phyloP scores from a whole-genome alignment of 2,888 invertebrate species.

The Drosophila histrio region DNA sequence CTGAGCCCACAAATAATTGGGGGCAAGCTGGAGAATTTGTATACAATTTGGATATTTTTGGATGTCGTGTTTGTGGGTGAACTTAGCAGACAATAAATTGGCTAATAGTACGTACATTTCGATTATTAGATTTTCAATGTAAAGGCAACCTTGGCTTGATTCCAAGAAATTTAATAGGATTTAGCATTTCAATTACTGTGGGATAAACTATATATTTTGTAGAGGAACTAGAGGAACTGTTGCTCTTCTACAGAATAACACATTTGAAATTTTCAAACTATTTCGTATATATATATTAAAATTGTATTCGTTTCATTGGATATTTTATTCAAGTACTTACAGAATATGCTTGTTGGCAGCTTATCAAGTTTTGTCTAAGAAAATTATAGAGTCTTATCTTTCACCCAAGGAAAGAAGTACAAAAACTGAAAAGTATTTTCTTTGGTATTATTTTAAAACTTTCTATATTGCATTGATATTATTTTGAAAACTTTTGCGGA shows the following conservation, averaged over 20 bases:
- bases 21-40: conserved; percentile 11
- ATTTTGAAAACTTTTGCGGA: not conserved
- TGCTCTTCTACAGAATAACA: too few species aligned
- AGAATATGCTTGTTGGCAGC: not conserved
- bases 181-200: too few species aligned
- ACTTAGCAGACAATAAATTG: conserved; percentile 2
- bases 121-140: not conserved
- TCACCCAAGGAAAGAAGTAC: not conserved
- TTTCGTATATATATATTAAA: too few species aligned
- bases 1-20: conserved; percentile 15
- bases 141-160: not conserved
- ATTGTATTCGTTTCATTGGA: too few species aligned
- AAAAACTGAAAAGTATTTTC: too few species aligned
- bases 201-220: too few species aligned
- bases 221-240: too few species aligned
- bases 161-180: not conserved
- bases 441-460: not conserved
- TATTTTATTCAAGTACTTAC: too few species aligned
- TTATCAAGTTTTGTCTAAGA: not conserved
- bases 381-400: not conserved
- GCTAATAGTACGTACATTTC: not conserved
- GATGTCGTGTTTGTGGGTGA: not conserved
- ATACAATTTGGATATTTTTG: conserved; percentile 4
- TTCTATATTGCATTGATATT: not conserved
- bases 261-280: too few species aligned